These are phyloP conservation scores for Drosophila mauritiana DNA, from an alignment of 1,140 invertebrate species.

Conservation along the genomic window DNA sequence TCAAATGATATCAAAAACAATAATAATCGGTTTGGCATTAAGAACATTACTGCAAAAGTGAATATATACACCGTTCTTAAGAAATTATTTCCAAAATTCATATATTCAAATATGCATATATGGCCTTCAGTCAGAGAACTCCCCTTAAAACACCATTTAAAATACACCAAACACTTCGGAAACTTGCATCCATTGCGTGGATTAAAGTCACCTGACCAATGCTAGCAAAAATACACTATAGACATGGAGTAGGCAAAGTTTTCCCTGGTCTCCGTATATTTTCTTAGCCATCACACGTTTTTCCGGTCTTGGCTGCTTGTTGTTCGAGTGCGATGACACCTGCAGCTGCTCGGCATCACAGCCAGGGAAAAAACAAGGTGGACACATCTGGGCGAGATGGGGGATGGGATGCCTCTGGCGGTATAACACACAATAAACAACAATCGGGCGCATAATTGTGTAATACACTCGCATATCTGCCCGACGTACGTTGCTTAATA, in stretches of 20 bases:
- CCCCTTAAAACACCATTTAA: no score
- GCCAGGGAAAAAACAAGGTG: slow-evolving; percentile 18
- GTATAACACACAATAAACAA: slow-evolving; percentile 61
- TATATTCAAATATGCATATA: no score
- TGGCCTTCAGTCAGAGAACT: no score
- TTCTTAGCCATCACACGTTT: slow-evolving; percentile 39
- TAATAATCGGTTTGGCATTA: no score
- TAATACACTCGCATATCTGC: slow-evolving; percentile 25
- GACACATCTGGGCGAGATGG: slow-evolving; percentile 19
- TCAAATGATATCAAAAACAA: neutral
- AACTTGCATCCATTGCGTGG: neutral
- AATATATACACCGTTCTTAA: no score
- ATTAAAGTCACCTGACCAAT: neutral
- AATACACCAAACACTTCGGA: no score
- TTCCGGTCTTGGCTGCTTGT: slow-evolving; percentile 4
- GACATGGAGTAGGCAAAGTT: neutral
- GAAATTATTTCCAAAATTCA: no score
- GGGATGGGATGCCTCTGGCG: slow-evolving; percentile 1
- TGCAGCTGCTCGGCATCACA: slow-evolving; percentile 51
- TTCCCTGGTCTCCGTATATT: slow-evolving; percentile 24
- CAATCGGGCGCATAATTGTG: slow-evolving; percentile 64
- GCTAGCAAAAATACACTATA: neutral
- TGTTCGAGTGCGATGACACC: slow-evolving; percentile 37
- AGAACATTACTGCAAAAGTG: no score
- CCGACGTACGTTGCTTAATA: slow-evolving; percentile 1